A percentile compares a stretch with the other conserved stretches of the same genome.
These are phyloP conservation scores for Archocentrus centrarchus DNA, from an alignment of 2,113 vertebrate species.

Conservation along the genomic window DNA sequence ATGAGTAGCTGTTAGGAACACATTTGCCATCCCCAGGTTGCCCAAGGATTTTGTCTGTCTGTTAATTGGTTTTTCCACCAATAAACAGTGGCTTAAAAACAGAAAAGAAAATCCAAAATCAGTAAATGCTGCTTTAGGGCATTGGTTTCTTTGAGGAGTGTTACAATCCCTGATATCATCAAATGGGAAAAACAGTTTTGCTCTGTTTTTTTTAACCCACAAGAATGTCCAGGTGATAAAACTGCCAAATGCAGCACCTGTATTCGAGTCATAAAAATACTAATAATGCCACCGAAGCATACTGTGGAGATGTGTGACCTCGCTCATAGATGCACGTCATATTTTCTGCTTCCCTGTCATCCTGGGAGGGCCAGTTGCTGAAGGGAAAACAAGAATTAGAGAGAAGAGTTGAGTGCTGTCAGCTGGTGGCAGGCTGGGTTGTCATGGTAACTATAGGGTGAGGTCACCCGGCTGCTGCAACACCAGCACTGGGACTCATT, in stretches of 20 bases:
- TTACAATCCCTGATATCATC: neutral
- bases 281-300: neutral
- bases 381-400: conserved; percentile 54
- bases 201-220: neutral
- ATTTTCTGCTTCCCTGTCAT: conserved; percentile 45
- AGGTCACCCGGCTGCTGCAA: conserved; percentile 77
- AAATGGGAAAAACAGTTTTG: neutral
- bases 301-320: conserved; percentile 34
- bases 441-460: conserved; percentile 75
- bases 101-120: neutral
- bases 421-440: conserved; percentile 73
- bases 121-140: no score
- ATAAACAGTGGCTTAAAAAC: neutral
- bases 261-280: neutral
- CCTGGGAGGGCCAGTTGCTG: conserved; percentile 44
- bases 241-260: conserved; percentile 9
- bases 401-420: conserved; percentile 51
- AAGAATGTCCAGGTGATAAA: neutral
- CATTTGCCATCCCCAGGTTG: neutral
- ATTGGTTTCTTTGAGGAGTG: neutral
- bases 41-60: neutral
- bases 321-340: conserved; percentile 8
- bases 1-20: neutral
- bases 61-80: neutral
- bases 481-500: conserved; percentile 65